Evolutionary conservation across 2,113 vertebrate genomes (phyloP), one percentile per base, ranked within the genome.

Genomic region (Rana temporaria): DNA sequence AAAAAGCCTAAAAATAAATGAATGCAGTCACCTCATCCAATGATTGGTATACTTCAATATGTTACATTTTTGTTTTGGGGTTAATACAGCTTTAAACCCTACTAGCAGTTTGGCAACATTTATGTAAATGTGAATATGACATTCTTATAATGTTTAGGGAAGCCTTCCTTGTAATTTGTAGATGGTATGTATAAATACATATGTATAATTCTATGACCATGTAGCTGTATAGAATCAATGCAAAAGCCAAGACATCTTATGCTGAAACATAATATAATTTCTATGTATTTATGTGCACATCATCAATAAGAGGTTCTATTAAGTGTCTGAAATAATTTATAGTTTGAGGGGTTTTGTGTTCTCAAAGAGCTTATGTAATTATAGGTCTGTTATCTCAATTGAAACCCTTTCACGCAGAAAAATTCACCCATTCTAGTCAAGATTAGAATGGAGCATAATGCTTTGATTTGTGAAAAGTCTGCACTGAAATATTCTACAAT

Each of bases 361-460:
- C 60, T 48, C 73, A 62, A 84, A 87, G 72, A 42, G 52, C 79
- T 87, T 84, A 84, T 89, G 85, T 92, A 94, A 94, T 94, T 91
- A 92, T 84, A 89, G 90, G 77, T 84, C 88, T 84, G 90, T 92
- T 91, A 90, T 90, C 90, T 67, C 90, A 93, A 90, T 90, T 92
- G 90, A 89, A 91, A 89, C 86, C 88, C 87, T 92, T 91, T 90
- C 91, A 91, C 91, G 90, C 90, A 87, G 88, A 86, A 91, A 89
- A 89, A 89, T 90, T 86, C 87, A 87, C 88, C 88, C 88, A 89
- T 87, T 90, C 89, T 84, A 87, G 87, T 86, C 72, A 88, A 89
- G 84, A 87, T 73, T 90, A 88, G 88, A 90, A 89, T 88, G 68
- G 15, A 88, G 78, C 86, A 88, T 86, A 88, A 85, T 85, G 82